phyloP scores from a whole-genome alignment of 2,113 vertebrate genomes.

The Ahaetulla prasina region DNA sequence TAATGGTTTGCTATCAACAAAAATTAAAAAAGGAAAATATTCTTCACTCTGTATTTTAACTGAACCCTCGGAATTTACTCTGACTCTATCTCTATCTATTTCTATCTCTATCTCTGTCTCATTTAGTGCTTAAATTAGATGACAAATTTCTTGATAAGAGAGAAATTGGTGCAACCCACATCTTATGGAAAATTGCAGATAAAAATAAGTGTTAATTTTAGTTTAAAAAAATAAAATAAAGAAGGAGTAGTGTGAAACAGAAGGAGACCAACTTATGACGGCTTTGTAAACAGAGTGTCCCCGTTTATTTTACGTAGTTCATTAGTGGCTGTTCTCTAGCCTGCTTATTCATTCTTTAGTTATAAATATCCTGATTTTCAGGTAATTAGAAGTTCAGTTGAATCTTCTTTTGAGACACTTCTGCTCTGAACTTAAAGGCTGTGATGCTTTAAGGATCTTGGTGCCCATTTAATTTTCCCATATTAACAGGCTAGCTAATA shows the following conservation, averaged over 20 bases:
- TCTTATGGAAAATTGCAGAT: background rate
- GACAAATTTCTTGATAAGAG: background rate
- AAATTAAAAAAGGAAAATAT: background rate
- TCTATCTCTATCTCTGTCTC: background rate
- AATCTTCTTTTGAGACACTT: background rate
- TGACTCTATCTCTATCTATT: background rate
- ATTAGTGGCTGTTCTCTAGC: background rate
- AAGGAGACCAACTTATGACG: background rate
- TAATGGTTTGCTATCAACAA: background rate
- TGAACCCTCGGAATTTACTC: background rate
- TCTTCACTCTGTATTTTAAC: background rate
- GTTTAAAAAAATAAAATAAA: background rate
- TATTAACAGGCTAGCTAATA: background rate
- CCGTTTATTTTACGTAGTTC: background rate
- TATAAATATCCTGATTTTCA: slow-evolving; percentile 6
- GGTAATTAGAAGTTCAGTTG: background rate
- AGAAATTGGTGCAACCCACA: background rate
- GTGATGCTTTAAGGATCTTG: background rate
- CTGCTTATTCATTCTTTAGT: slow-evolving; percentile 12
- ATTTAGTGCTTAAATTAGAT: background rate
- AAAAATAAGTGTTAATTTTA: background rate
- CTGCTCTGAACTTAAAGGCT: background rate
- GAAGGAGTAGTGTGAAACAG: background rate
- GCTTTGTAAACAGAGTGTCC: background rate
- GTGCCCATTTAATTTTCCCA: background rate